Conservation (phyloP, 2,797 vertebrate genomes). For the Paramormyrops hopkinsi region DNA sequence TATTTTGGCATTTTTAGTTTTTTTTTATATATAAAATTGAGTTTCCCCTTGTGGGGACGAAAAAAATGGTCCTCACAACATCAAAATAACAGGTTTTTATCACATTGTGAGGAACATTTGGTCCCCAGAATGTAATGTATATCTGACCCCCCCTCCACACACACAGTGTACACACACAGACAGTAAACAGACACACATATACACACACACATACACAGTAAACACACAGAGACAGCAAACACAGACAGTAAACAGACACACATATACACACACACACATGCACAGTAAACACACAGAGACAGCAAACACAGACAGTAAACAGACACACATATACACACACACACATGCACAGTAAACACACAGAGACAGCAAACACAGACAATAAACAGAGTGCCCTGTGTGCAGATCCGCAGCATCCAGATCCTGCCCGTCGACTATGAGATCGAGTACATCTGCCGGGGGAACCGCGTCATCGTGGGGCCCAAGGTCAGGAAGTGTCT, state of each 20-base stretch:
- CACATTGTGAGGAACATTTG: neutral
- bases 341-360: neutral
- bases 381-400: neutral
- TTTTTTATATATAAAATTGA: neutral
- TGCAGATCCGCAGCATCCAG: slow-evolving; percentile 71
- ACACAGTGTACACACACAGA: neutral
- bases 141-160: neutral
- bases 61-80: neutral
- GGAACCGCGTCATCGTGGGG: slow-evolving; percentile 71
- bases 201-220: neutral
- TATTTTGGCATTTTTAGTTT: neutral
- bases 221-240: neutral
- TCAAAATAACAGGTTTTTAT: neutral
- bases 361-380: neutral
- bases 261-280: neutral
- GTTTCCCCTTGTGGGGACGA: neutral
- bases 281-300: neutral
- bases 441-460: slow-evolving; percentile 82
- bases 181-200: neutral
- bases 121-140: neutral
- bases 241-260: neutral
- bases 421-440: slow-evolving; percentile 80
- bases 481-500: slow-evolving; percentile 82
- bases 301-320: neutral
- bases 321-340: neutral